Base-by-base conservation (phyloP, 2,797 vertebrate genomes). In the Dipus sagitta region DNA sequence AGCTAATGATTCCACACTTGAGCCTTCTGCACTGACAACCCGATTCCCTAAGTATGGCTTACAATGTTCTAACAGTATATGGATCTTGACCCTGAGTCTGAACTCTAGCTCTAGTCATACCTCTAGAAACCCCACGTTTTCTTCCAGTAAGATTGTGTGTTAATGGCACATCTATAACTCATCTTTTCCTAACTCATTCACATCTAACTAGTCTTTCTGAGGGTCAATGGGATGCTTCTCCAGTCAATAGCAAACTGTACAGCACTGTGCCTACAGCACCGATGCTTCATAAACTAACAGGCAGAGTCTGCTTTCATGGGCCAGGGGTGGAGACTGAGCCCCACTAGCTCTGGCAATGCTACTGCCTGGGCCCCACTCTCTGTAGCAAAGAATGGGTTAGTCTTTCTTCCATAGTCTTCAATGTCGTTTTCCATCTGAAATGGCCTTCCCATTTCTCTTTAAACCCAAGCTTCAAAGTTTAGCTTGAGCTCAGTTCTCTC, bases 381-480 rank as follows among this genome's bases (percentile, higher is more conserved):
- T 17, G 32, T 23, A 32, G 20, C 38, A 71, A 68, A 34, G 2
- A 4, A 30, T 6, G 54, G 11, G 38, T 14, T 47, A 65, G 32
- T 58, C 26, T 28, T 4, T 92, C 65, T 65, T 64, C 6, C n/a
- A 47, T 0, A 21, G 20, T 32, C 76, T 47, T 32, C 58, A 10
- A 18, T 34, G 13, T 67, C 58, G 26, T 34, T 82, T 88, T 60
- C 20, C 3, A 86, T 23, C 26, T 87, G 62, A 65, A 89, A 90
- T 38, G 70, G 88, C n/a, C 15, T 67, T 64, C 65, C 64, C 20
- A 62, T 23, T 89, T 91, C 14, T 64, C 88, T 64, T 62, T 78
- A 72, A 89, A 70, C 3, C 6, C 18, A 67, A 67, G 21, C n/a
- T 75, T 70, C 65, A 18, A 85, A 81, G 65, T 74, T 92, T 17